Evolutionary conservation across 1,140 invertebrate species (phyloP).

Genomic region (Drosophila sproati): DNA sequence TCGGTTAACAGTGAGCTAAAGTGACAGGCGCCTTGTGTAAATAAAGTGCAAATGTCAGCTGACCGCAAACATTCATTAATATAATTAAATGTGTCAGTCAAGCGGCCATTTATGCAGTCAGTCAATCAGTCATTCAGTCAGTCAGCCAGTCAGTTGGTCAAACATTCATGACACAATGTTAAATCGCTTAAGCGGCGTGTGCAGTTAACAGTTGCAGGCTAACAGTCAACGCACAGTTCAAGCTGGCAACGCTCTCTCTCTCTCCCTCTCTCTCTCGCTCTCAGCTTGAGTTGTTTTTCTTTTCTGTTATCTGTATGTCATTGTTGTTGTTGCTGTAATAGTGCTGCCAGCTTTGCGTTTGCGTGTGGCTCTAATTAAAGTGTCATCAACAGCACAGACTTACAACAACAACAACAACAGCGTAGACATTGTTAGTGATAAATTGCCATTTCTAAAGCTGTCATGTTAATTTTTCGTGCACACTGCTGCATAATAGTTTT

Average conservation of each 20-base stretch:
- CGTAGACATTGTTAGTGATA: slow-evolving; percentile 72
- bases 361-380: slow-evolving; percentile 83
- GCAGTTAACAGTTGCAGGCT: slow-evolving; percentile 23
- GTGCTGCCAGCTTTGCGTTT: slow-evolving; percentile 60
- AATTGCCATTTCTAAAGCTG: slow-evolving; percentile 81
- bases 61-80: slow-evolving; percentile 83
- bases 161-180: slow-evolving; percentile 42
- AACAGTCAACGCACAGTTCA: slow-evolving; percentile 13
- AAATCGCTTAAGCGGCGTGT: slow-evolving; percentile 27
- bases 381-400: slow-evolving; percentile 73
- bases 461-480: slow-evolving; percentile 81
- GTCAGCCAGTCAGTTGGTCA: slow-evolving; percentile 77
- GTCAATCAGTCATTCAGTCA: slow-evolving; percentile 75
- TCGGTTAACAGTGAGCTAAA: slow-evolving; percentile 51
- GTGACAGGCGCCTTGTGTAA: slow-evolving; percentile 57
- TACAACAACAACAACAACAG: slow-evolving; percentile 44
- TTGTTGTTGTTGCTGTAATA: slow-evolving; percentile 4
- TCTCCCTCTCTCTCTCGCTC: slow-evolving; percentile 11
- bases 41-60: slow-evolving; percentile 84
- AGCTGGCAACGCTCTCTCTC: slow-evolving; percentile 19
- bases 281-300: neutral
- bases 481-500: slow-evolving; percentile 77
- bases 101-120: slow-evolving; percentile 79
- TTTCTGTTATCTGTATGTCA: neutral
- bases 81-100: slow-evolving; percentile 84